Evolutionary conservation across 2,113 vertebrate genomes (phyloP).

Genomic region (Bos javanicus): DNA sequence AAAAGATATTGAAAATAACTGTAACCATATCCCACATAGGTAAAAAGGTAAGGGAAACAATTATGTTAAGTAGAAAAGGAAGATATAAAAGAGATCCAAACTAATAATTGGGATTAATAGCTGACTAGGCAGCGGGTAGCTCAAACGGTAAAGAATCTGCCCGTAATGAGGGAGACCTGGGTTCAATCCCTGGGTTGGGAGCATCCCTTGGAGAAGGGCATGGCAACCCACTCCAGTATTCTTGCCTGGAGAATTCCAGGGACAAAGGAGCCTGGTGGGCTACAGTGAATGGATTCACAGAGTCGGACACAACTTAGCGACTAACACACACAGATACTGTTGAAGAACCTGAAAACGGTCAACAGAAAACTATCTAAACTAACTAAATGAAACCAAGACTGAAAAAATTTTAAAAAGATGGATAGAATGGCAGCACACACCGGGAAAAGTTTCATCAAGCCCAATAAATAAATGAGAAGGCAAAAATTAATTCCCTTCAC

Average conservation of each 20-base stretch:
- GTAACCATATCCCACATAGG: neutral
- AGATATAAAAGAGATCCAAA: neutral
- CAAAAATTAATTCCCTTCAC: neutral
- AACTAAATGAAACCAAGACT: neutral
- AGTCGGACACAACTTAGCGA: neutral
- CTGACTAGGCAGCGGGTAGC: neutral
- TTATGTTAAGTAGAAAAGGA: neutral
- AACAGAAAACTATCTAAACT: neutral
- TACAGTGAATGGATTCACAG: neutral
- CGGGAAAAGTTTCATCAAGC: neutral
- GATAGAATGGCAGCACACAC: neutral
- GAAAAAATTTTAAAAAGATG: neutral
- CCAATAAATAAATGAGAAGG: neutral
- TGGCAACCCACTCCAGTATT: neutral
- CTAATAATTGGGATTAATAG: neutral
- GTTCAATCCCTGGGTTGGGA: neutral
- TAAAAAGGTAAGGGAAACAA: neutral
- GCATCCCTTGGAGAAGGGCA: neutral
- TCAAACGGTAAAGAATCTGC: neutral
- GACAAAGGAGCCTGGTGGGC: neutral
- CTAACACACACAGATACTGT: neutral
- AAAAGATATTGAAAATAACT: neutral
- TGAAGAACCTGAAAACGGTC: neutral
- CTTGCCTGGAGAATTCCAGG: neutral
- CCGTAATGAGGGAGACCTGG: neutral